These are phyloP conservation scores for Idaea dimidiata DNA, from an alignment of 2,888 invertebrate species.

Conservation along the genomic window DNA sequence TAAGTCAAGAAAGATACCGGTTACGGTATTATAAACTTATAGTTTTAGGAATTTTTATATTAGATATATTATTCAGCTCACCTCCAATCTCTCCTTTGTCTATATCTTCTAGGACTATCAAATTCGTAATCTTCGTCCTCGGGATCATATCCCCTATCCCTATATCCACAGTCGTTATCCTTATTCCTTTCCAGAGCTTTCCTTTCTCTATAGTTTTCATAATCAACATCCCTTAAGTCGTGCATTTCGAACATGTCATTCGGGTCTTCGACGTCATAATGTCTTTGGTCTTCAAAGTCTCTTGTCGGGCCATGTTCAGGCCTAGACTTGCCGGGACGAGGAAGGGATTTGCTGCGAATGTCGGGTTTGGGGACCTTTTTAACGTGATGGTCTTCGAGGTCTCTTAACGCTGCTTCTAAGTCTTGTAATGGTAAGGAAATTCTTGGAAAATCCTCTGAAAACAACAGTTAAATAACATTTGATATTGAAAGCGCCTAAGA, in stretches of 20 bases:
- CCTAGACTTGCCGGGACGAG: constrained; percentile 56
- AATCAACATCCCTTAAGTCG: constrained; percentile 68
- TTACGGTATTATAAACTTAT: too few species aligned
- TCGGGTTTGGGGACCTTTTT: constrained; percentile 52
- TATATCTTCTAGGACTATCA: constrained; percentile 51
- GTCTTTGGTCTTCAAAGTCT: constrained; percentile 53
- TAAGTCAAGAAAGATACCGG: too few species aligned
- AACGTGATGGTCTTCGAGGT: constrained; percentile 63
- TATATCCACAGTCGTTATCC: constrained; percentile 40
- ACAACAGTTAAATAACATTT: constrained; percentile 2
- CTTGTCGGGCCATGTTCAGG: constrained; percentile 58
- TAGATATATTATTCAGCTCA: constrained; percentile 19
- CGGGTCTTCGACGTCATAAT: constrained; percentile 54
- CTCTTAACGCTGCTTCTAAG: constrained; percentile 66
- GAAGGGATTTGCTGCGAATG: constrained; percentile 64
- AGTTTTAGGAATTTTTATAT: too few species aligned
- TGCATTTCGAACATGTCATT: constrained; percentile 71
- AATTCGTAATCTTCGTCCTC: constrained; percentile 71
- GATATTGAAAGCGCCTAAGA: background rate
- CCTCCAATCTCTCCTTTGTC: constrained; percentile 46
- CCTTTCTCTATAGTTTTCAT: constrained; percentile 75
- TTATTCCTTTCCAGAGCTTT: constrained; percentile 56
- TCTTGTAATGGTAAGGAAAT: constrained; percentile 71
- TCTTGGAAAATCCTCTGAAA: constrained; percentile 67
- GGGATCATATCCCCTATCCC: constrained; percentile 66